Evolutionary conservation across 1,140 invertebrate genomes (phyloP).

Genomic region (Thaumetopoea pityocampa): DNA sequence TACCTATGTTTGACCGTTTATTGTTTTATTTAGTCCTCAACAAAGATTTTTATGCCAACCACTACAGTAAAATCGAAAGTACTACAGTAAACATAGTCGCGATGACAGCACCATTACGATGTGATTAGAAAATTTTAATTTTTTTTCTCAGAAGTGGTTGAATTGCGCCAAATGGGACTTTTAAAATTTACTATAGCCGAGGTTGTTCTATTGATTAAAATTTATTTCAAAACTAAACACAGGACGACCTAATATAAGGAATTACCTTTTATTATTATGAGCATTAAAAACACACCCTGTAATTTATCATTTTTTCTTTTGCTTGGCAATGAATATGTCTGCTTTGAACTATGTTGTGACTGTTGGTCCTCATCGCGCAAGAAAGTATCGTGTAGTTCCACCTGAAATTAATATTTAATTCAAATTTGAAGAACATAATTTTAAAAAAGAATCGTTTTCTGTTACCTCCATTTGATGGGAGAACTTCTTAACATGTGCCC

Average conservation of each 20-base stretch:
- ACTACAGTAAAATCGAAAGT: too few species aligned
- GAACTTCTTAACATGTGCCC: conserved; percentile 4
- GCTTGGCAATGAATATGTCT: conserved; percentile 21
- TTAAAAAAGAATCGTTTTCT: conserved; percentile 17
- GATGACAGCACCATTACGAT: too few species aligned
- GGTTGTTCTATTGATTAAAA: too few species aligned
- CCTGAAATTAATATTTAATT: conserved; percentile 16
- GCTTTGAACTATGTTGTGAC: conserved; percentile 33
- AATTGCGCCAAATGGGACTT: too few species aligned
- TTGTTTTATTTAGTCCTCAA: too few species aligned
- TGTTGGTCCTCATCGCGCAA: conserved; percentile 44
- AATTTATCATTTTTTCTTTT: conserved; percentile 45
- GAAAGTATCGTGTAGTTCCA: conserved; percentile 33
- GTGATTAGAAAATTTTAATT: too few species aligned
- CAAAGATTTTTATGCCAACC: too few species aligned
- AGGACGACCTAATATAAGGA: not conserved
- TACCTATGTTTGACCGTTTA: too few species aligned
- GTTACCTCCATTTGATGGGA: conserved; percentile 54
- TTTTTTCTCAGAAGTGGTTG: too few species aligned
- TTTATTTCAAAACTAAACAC: too few species aligned
- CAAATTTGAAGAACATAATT: conserved; percentile 2
- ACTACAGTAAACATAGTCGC: too few species aligned
- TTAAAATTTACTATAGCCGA: too few species aligned
- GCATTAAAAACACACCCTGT: conserved; percentile 20
- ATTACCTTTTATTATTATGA: not conserved